Evolutionary conservation across 1,140 invertebrate species (phyloP).

Genomic region (Nautilus pompilius): DNA sequence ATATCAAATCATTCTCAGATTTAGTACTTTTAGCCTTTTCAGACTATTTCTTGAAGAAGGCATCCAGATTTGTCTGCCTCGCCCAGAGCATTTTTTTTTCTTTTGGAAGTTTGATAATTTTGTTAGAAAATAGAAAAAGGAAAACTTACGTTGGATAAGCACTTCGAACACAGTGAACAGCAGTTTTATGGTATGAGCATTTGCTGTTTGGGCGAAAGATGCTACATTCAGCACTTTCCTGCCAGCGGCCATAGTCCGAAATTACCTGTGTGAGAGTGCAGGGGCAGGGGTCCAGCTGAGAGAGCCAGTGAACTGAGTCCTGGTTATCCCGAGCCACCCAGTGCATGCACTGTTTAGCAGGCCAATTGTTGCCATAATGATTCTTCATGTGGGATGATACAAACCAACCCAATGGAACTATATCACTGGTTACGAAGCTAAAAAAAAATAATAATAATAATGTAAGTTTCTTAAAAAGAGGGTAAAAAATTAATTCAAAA

Average conservation of each 20-base stretch:
- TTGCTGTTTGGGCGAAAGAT: constrained; percentile 75
- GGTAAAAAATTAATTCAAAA: too few species aligned
- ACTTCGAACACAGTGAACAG: constrained; percentile 87
- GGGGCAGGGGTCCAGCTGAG: constrained; percentile 71
- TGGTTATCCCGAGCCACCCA: constrained; percentile 21
- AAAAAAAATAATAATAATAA: constrained; percentile 8
- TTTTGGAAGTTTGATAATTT: too few species aligned
- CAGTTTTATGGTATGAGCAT: constrained; percentile 83
- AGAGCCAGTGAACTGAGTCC: constrained; percentile 32
- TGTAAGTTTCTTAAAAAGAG: too few species aligned
- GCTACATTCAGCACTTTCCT: constrained; percentile 82
- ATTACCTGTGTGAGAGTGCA: constrained; percentile 88
- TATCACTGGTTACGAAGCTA: constrained; percentile 20
- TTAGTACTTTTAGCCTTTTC: too few species aligned
- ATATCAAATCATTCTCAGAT: too few species aligned
- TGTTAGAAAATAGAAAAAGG: too few species aligned
- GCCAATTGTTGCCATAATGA: constrained; percentile 29
- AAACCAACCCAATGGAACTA: constrained; percentile 39
- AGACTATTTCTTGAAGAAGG: too few species aligned
- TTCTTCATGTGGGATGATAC: constrained; percentile 22
- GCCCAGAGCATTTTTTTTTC: too few species aligned
- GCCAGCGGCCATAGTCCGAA: constrained; percentile 84
- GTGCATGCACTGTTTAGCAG: constrained; percentile 22
- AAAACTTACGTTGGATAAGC: constrained; percentile 79
- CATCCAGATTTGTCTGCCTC: too few species aligned